These are phyloP conservation scores for Leptoclinus maculatus DNA, from an alignment of 2,797 vertebrate genomes.

Conservation along the genomic window DNA sequence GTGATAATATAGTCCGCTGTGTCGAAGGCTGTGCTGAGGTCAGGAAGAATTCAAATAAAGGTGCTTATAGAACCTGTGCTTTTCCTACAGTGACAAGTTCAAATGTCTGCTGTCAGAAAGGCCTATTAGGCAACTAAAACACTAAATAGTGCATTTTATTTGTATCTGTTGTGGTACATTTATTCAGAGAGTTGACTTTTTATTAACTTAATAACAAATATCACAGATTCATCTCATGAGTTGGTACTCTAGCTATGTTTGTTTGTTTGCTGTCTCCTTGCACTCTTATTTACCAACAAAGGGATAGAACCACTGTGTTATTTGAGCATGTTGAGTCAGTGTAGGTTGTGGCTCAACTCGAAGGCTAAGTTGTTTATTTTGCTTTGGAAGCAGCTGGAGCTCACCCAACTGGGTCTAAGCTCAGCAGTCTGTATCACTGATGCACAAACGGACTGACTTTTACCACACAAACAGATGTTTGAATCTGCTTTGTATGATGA, in stretches of 20 bases:
- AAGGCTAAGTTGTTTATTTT: not conserved
- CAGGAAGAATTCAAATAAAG: not conserved
- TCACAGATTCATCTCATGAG: too few relatives aligned
- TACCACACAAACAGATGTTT: constrained; percentile 6
- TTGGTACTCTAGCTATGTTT: too few relatives aligned
- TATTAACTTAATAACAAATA: too few relatives aligned
- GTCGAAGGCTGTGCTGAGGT: not conserved
- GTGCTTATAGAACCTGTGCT: too few relatives aligned
- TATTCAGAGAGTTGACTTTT: too few relatives aligned
- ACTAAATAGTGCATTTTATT: too few relatives aligned
- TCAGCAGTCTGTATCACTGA: not conserved
- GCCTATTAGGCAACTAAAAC: too few relatives aligned
- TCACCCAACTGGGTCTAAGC: constrained; percentile 29
- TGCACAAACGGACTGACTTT: not conserved
- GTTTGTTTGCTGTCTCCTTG: too few relatives aligned
- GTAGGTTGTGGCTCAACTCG: not conserved
- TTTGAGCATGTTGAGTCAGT: not conserved
- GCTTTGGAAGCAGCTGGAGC: not conserved
- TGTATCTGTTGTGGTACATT: too few relatives aligned
- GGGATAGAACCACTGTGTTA: not conserved
- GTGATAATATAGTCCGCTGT: not conserved
- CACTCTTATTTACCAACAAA: too few relatives aligned
- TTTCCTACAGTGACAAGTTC: too few relatives aligned
- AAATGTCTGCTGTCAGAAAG: too few relatives aligned
- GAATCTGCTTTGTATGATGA: not conserved